Evolutionary conservation across 2,113 vertebrate species (phyloP).

Genomic region (Sinocyclocheilus anshuiensis): DNA sequence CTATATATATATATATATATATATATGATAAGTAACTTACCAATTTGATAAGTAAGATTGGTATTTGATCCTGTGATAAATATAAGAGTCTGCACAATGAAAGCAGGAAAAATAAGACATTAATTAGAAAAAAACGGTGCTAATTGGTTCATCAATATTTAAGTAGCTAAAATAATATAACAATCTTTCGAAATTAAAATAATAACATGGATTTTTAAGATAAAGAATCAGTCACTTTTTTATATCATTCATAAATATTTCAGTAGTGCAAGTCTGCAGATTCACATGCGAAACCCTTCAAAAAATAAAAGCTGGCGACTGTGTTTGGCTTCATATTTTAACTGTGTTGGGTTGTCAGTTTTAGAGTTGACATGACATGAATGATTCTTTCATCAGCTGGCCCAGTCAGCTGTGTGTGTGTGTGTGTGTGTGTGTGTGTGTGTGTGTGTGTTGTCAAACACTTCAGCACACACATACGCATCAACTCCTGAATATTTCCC

Average conservation of each 20-base stretch:
- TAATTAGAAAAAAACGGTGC: not conserved
- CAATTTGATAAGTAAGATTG: too few species aligned
- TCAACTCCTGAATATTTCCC: not conserved
- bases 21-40: too few species aligned
- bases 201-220: not conserved
- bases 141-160: not conserved
- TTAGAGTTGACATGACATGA: constrained; percentile 43
- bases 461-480: constrained; percentile 11
- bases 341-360: constrained; percentile 30
- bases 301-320: constrained; percentile 12
- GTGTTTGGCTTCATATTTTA: constrained; percentile 33
- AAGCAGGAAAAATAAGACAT: not conserved
- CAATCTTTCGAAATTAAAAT: not conserved
- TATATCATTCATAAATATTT: too few species aligned
- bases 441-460: constrained; percentile 19
- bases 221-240: not conserved
- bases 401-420: not conserved
- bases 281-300: not conserved
- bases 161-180: not conserved
- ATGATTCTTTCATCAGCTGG: constrained; percentile 45
- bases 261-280: not conserved
- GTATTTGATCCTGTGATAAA: constrained; percentile 9
- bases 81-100: not conserved
- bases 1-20: too few species aligned
- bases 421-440: not conserved